A percentile compares a stretch with the other conserved stretches of the same genome.
These are phyloP conservation scores for Nasua narica DNA, from an alignment of 2,797 vertebrate genomes.

Conservation along the genomic window DNA sequence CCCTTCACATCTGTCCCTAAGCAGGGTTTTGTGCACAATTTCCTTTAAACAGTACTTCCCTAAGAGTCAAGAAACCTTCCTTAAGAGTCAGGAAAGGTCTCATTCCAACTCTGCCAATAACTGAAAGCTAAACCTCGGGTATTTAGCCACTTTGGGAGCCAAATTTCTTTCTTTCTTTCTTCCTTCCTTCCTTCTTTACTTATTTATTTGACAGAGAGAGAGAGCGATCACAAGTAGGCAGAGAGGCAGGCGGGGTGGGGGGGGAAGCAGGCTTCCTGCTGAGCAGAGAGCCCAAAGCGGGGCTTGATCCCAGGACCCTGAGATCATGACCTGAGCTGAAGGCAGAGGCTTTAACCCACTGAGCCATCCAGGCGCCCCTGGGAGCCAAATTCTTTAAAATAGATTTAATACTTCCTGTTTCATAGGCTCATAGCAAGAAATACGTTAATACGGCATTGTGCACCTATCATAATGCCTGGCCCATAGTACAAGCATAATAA, in stretches of 20 bases:
- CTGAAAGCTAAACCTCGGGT: neutral
- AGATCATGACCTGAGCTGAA: too few species aligned
- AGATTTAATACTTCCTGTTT: conserved; percentile 2
- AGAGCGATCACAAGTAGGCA: too few species aligned
- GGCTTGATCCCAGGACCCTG: too few species aligned
- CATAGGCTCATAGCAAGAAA: conserved; percentile 15
- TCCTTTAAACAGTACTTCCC: neutral
- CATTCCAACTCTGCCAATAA: conserved; percentile 18
- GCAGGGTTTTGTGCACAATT: neutral
- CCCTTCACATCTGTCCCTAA: neutral
- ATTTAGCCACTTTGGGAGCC: conserved; percentile 16
- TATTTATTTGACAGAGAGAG: too few species aligned
- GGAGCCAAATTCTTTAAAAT: conserved; percentile 29
- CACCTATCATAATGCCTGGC: neutral
- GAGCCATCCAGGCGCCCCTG: neutral
- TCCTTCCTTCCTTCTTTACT: neutral
- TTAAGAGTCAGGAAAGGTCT: conserved; percentile 40
- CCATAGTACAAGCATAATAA: neutral
- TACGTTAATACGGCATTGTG: neutral
- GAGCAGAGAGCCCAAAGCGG: too few species aligned
- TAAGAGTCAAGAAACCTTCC: conserved; percentile 41
- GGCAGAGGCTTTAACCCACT: too few species aligned
- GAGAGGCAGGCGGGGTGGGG: too few species aligned
- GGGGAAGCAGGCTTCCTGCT: too few species aligned
- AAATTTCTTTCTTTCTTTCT: neutral